Base-by-base conservation (phyloP, 2,888 invertebrate species). In the Drosophila neonasuta region DNA sequence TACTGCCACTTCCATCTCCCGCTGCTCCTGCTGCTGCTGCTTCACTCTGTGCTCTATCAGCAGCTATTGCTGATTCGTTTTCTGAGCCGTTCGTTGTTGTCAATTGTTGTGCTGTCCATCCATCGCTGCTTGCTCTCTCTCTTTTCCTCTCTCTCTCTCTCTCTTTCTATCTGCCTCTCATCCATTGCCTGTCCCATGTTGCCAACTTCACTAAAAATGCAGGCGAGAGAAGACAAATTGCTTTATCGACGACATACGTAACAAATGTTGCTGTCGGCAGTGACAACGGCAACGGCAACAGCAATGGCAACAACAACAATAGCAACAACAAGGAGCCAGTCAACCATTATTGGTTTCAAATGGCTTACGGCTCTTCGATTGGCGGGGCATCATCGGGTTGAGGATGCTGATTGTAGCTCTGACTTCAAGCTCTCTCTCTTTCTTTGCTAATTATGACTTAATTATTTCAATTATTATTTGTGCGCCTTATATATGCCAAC, bases 211-310 rank as follows among this genome's bases (percentile, higher is more conserved):
- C 75, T 68, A 73, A 74, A 74, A 82, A 73, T 85, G 83, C 85
- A 80, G 74, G 83, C 82, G 72, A 74, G 75, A 79, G 82, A 81
- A 83, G 83, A 83, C 85, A 83, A 83, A 83, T 83, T 85, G 83
- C 83, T 83, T 83, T 83, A 83, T 83, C 83, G 85, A 85, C 83
- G 79, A 83, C 83, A 83, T 85, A 83, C 83, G 85, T 83, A 83
- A 83, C 83, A 83, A 83, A 83, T 83, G 83, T 83, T 82, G 85
- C 86, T 87, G 85, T 87, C 84, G 80, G 86, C 83, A 85, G 65
- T 85, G 83, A 83, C 83, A 83, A 85, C 80, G 71, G 62, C 81
- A 71, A 65, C 74, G 59, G n/a, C 67, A 69, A 20, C 61, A 65
- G 2, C 63, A 65, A 9, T 45, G 48, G 17, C 59, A 68, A 55